These are phyloP conservation scores for Cervus canadensis DNA, from an alignment of 2,113 vertebrate species.

Conservation along the genomic window DNA sequence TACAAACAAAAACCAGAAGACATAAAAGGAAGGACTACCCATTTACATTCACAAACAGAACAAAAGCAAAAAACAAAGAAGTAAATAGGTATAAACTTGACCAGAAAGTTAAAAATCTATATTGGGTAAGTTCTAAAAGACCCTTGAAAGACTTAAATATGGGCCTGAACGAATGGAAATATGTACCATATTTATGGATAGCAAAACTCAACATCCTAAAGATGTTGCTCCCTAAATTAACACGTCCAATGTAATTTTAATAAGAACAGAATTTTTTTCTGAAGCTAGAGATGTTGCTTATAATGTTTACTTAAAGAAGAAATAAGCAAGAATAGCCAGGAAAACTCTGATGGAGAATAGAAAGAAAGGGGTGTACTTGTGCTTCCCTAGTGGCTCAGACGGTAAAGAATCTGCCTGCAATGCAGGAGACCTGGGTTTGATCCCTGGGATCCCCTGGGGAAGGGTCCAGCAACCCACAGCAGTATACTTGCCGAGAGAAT, in stretches of 20 bases:
- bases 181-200: background rate
- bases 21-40: background rate
- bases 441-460: background rate
- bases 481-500: background rate
- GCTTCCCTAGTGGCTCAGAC: background rate
- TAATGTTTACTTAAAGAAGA: background rate
- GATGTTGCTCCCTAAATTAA: background rate
- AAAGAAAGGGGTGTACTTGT: background rate
- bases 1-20: background rate
- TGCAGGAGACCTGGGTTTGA: background rate
- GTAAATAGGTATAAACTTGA: background rate
- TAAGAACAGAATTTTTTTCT: background rate
- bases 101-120: background rate
- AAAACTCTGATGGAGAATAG: background rate
- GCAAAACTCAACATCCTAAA: background rate
- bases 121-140: background rate
- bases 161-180: background rate
- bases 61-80: background rate
- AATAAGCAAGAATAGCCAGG: background rate
- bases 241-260: background rate
- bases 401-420: background rate
- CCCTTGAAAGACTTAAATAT: background rate
- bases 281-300: background rate
- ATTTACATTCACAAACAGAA: background rate
- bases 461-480: background rate